phyloP scores from a whole-genome alignment of 2,888 invertebrate species.

The Parascotia fuliginaria region DNA sequence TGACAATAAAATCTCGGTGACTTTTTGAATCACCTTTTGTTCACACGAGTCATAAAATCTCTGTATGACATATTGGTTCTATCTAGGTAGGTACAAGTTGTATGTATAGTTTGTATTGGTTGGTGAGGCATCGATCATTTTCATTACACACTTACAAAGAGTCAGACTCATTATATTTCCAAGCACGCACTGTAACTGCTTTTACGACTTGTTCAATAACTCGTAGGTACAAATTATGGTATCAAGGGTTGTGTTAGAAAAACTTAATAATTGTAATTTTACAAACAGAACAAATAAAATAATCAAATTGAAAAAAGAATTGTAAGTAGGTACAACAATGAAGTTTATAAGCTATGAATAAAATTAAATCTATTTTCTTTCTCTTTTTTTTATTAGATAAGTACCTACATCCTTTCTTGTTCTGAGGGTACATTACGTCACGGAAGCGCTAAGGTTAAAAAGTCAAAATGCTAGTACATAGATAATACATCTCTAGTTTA shows the following conservation, averaged over 20 bases:
- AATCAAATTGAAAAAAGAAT: no score
- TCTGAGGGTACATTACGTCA: no score
- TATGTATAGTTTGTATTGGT: conserved; percentile 31
- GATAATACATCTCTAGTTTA: no score
- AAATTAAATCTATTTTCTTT: no score
- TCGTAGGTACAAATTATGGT: conserved; percentile 28
- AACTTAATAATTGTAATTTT: no score
- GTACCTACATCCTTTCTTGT: no score
- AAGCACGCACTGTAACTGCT: conserved; percentile 51
- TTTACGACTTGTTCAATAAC: conserved; percentile 39
- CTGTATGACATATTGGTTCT: neutral
- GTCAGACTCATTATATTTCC: conserved; percentile 57
- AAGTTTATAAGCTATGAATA: no score
- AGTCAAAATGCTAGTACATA: no score
- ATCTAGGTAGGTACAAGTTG: conserved; percentile 8
- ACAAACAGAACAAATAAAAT: no score
- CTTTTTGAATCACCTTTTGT: neutral
- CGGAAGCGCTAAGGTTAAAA: no score
- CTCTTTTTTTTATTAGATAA: no score
- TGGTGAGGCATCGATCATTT: conserved; percentile 31
- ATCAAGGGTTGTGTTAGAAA: neutral
- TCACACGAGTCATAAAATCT: neutral
- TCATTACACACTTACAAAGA: conserved; percentile 52
- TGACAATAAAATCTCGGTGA: neutral
- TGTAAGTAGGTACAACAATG: no score